These are phyloP conservation scores for Melanerpes aurifrons DNA, from an alignment of 2,113 vertebrate genomes.

Conservation along the genomic window DNA sequence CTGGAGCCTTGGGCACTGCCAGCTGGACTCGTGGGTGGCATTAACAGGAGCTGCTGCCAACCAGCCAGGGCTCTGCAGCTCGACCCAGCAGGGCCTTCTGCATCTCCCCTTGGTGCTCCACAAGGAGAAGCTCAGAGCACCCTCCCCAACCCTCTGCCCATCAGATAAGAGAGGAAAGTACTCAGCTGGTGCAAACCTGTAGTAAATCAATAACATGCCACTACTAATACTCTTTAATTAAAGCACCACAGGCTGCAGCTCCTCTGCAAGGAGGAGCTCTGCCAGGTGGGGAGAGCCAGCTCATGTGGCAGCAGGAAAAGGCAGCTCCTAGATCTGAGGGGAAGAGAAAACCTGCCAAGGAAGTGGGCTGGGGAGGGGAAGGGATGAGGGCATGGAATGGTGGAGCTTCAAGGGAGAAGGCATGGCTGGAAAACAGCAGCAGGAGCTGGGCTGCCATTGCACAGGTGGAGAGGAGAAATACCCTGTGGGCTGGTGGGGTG, in stretches of 20 bases:
- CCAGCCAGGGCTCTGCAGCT: not conserved
- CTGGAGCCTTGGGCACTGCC: not conserved
- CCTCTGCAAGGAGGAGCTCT: not conserved
- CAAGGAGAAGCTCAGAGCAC: not conserved
- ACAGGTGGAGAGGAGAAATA: not conserved
- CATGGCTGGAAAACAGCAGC: not conserved
- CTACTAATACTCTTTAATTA: slow-evolving; percentile 56
- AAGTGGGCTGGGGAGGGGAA: not conserved
- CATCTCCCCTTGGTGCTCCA: not conserved
- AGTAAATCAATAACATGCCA: slow-evolving; percentile 56
- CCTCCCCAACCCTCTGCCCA: not conserved
- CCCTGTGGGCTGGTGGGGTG: fast-evolving
- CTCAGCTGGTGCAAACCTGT: slow-evolving; percentile 51
- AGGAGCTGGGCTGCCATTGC: fast-evolving
- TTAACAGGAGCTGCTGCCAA: not conserved
- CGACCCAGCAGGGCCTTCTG: slow-evolving; percentile 41
- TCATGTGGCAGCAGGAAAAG: not conserved
- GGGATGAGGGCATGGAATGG: not conserved
- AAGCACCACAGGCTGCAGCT: slow-evolving; percentile 40
- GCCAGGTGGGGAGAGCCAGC: not conserved
- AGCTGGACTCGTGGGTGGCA: not conserved
- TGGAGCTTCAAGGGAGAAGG: not conserved
- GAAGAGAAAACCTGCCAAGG: not conserved
- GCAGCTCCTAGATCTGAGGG: not conserved
- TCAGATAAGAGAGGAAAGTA: slow-evolving; percentile 48